These are phyloP conservation scores for Oeneis ivallda DNA, from an alignment of 2,888 invertebrate genomes.

Conservation along the genomic window DNA sequence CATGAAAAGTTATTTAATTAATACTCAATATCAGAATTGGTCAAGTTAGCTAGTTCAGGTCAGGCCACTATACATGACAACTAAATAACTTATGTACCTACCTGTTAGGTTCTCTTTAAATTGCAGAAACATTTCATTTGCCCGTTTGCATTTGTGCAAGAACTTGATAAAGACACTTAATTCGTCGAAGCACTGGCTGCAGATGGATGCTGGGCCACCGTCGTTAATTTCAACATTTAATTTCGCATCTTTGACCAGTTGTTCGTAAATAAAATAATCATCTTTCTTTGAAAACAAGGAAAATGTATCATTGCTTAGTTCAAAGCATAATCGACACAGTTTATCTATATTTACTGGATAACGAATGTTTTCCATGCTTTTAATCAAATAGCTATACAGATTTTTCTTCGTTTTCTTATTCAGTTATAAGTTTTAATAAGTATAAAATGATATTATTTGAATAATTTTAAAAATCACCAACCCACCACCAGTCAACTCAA, in stretches of 20 bases:
- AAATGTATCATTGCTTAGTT: constrained; percentile 48
- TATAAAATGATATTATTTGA: not conserved
- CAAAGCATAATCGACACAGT: constrained; percentile 58
- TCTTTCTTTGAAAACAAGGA: constrained; percentile 51
- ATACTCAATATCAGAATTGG: no score
- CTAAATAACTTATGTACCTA: not conserved
- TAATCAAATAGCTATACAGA: not conserved
- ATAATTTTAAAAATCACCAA: no score
- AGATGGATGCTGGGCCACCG: constrained; percentile 53
- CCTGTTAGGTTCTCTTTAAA: constrained; percentile 5
- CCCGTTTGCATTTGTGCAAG: constrained; percentile 54
- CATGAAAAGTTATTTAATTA: no score
- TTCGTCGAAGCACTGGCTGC: constrained; percentile 55
- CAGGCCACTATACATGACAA: no score
- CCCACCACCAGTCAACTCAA: no score
- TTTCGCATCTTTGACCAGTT: constrained; percentile 50
- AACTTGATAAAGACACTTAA: constrained; percentile 55
- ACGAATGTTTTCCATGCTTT: not conserved
- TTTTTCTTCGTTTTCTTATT: not conserved
- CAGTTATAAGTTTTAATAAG: not conserved
- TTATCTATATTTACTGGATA: constrained; percentile 29
- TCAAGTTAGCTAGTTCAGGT: no score
- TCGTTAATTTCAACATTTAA: constrained; percentile 50
- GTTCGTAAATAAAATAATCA: constrained; percentile 51
- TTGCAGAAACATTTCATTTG: constrained; percentile 45